These are phyloP conservation scores for Caenorhabditis sp. DNA, from an alignment of 2,888 invertebrate genomes.

Conservation along the genomic window DNA sequence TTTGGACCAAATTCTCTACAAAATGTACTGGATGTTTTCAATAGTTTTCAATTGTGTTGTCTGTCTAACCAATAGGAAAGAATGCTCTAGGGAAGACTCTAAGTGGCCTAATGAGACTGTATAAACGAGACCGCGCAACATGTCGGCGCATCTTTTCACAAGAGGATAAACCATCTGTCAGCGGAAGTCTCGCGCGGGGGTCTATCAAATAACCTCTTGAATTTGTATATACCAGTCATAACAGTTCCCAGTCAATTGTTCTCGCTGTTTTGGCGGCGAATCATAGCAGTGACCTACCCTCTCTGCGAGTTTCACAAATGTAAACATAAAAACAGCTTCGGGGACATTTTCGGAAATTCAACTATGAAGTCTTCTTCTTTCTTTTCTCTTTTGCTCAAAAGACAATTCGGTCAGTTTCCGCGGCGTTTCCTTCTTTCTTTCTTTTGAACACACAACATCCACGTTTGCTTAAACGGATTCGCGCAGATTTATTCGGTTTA, in stretches of 20 bases:
- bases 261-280: conserved; percentile 26
- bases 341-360: conserved; percentile 36
- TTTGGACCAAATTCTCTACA: conserved; percentile 95
- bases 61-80: conserved; percentile 1
- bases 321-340: no score
- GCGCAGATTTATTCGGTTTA: conserved; percentile 63
- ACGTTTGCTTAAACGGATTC: conserved; percentile 61
- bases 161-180: conserved; percentile 50
- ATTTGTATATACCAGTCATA: conserved; percentile 22
- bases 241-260: conserved; percentile 37
- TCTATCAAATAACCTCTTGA: conserved; percentile 52
- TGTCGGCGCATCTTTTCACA: conserved; percentile 44
- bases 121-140: conserved; percentile 52
- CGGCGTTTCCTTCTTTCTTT: conserved; percentile 36
- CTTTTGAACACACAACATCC: conserved; percentile 53
- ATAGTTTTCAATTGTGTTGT: not conserved
- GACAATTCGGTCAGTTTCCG: conserved; percentile 52
- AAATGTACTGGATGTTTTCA: conserved; percentile 72
- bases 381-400: conserved; percentile 27
- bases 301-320: no score
- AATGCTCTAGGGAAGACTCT: not conserved
- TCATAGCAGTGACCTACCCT: not conserved
- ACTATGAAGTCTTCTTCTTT: conserved; percentile 26
- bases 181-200: conserved; percentile 25
- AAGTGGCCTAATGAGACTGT: conserved; percentile 33